phyloP scores from a whole-genome alignment of 1,140 invertebrate species.

The Geopemphigus sp. region DNA sequence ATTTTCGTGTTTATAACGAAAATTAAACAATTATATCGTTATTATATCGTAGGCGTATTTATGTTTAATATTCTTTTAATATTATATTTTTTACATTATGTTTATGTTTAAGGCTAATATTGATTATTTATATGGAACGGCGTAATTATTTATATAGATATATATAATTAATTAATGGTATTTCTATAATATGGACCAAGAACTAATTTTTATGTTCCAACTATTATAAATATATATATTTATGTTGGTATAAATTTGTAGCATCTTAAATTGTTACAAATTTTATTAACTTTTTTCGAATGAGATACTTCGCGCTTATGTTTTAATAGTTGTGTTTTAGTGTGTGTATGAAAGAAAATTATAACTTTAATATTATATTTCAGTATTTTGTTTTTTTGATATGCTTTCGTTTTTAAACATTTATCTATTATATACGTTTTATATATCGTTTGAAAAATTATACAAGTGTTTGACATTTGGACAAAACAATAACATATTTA shows the following conservation, averaged over 20 bases:
- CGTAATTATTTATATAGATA: background rate
- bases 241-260: background rate
- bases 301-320: background rate
- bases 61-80: background rate
- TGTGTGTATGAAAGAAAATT: background rate
- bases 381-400: background rate
- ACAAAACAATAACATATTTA: too few relatives aligned
- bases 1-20: background rate
- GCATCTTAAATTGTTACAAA: background rate
- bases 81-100: too few relatives aligned
- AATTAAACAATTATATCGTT: background rate
- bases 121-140: background rate
- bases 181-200: background rate
- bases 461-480: too few relatives aligned
- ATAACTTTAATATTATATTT: background rate
- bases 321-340: too few relatives aligned
- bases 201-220: too few relatives aligned
- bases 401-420: too few relatives aligned
- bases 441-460: constrained; percentile 5
- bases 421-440: background rate
- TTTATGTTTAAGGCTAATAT: too few relatives aligned
- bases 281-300: background rate
- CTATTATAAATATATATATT: background rate
- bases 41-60: too few relatives aligned
- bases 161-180: background rate